A percentile compares a stretch with the other conserved stretches of the same genome.
These are phyloP conservation scores for Campylomormyrus numenius DNA, from an alignment of 2,113 vertebrate genomes.

Conservation along the genomic window DNA sequence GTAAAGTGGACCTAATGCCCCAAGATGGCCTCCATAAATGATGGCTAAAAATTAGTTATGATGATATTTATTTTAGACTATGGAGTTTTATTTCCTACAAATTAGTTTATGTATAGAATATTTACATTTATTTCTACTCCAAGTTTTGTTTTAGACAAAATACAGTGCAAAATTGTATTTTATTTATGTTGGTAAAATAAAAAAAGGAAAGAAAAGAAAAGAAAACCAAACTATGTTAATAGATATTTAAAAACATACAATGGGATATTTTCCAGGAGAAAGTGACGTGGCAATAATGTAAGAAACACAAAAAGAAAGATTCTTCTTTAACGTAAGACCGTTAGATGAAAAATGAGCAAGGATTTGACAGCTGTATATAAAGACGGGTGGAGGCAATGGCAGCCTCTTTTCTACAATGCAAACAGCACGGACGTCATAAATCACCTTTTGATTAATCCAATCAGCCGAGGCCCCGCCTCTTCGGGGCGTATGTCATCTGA, in stretches of 20 bases:
- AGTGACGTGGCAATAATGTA: slow-evolving; percentile 8
- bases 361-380: slow-evolving; percentile 70
- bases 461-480: slow-evolving; percentile 66
- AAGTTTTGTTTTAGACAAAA: neutral
- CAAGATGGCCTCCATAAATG: slow-evolving; percentile 34
- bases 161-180: neutral
- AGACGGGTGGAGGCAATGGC: slow-evolving; percentile 60
- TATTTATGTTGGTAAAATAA: neutral
- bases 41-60: neutral
- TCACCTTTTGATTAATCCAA: slow-evolving; percentile 78
- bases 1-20: slow-evolving; percentile 64
- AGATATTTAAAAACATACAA: neutral
- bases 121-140: neutral
- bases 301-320: neutral
- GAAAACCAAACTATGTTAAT: neutral
- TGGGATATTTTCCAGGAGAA: neutral
- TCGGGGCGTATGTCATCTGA: slow-evolving; percentile 66
- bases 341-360: slow-evolving; percentile 42
- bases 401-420: slow-evolving; percentile 58
- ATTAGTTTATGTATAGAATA: neutral
- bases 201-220: neutral
- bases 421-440: slow-evolving; percentile 69
- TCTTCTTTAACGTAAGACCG: slow-evolving; percentile 28
- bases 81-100: neutral
- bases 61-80: neutral